Base-by-base conservation (phyloP, 2,888 invertebrate species). In the Cryptocephalus moraei region DNA sequence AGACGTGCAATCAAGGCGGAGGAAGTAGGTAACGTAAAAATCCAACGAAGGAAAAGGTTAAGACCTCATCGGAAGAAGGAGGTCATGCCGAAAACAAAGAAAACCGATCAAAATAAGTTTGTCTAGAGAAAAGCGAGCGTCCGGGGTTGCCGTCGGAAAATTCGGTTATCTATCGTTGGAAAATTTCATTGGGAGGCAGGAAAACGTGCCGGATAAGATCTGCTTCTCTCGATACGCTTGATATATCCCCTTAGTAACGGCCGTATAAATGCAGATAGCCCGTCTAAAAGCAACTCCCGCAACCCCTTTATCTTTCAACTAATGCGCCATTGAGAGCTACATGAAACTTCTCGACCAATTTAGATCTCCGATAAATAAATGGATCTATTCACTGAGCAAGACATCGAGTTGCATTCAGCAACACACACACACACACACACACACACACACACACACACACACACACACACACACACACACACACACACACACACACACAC, bases 231-330 rank as follows among this genome's bases (percentile, higher is more conserved):
- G 55, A 54, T 55, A 55, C 54, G 52, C 41, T 49, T 56, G 52
- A 56, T 52, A 54, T 56, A 56, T 54, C 46, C 49, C 52, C 54
- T 50, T 51, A 49, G 56, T 50, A 54, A 56, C 52, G 54, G 54
- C 52, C 54, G 48, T 53, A 53, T 51, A 56, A 54, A 56, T 54
- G 56, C 52, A 56, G 54, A 56, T 56, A 54, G 50, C 56, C 51
- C 38, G 49, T 45, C 44, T 39, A 48, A 52, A 22, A 52, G 45
- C 49, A 49, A 52, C 49, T 48, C 43, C 45, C 43, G 11, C 47
- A 49, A 49, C 53, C 51, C 46, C 52, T 56, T 54, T 54, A 53
- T 56, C 56, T 56, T 54, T 43, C 45, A 48, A 47, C 48, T 53
- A 54, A 36, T 43, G 32, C 36, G 47, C 47, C 43, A 43, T 36